phyloP scores from a whole-genome alignment of 64 coral and sea anemone genomes.

The Pocillopora verrucosa region DNA sequence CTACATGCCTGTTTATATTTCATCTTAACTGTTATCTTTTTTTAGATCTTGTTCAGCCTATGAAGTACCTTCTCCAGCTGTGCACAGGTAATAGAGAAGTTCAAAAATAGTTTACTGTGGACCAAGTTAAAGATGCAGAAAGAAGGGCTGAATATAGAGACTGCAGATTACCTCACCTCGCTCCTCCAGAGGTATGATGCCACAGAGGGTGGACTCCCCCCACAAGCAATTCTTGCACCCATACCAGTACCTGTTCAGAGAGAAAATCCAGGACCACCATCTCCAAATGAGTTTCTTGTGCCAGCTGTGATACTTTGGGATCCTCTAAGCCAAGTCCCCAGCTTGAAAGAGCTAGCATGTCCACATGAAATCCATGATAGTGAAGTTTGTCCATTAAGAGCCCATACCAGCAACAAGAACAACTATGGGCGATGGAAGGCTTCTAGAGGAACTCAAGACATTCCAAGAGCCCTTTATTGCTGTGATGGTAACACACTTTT shows the following conservation, averaged over 20 bases:
- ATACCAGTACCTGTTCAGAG: slow-evolving; percentile 53
- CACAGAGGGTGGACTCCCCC: background rate
- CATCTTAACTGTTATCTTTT: no score
- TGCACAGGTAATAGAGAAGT: background rate
- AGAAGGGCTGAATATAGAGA: slow-evolving; percentile 27
- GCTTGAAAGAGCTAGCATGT: slow-evolving; percentile 14
- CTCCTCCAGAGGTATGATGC: slow-evolving; percentile 12
- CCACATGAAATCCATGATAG: slow-evolving; percentile 36
- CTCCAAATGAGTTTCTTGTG: slow-evolving; percentile 44
- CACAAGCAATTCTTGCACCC: slow-evolving; percentile 57
- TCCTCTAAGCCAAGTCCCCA: slow-evolving; percentile 29
- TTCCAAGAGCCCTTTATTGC: slow-evolving; percentile 28
- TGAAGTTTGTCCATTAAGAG: slow-evolving; percentile 19
- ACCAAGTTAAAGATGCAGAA: slow-evolving; percentile 4
- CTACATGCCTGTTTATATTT: no score
- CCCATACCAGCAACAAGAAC: slow-evolving; percentile 27
- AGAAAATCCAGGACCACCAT: slow-evolving; percentile 27
- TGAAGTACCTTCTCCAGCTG: no score
- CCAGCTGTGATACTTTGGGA: slow-evolving; percentile 64
- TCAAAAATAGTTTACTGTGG: background rate
- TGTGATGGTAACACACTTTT: slow-evolving; percentile 33
- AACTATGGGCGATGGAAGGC: slow-evolving; percentile 41
- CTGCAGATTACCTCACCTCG: background rate
- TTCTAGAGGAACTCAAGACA: slow-evolving; percentile 33
- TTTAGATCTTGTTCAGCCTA: no score